Evolutionary conservation across 37 sponge, comb jelly and placozoan genomes (phyloP), one percentile per base, ranked within the genome.

Genomic region (Halichondria panicea): DNA sequence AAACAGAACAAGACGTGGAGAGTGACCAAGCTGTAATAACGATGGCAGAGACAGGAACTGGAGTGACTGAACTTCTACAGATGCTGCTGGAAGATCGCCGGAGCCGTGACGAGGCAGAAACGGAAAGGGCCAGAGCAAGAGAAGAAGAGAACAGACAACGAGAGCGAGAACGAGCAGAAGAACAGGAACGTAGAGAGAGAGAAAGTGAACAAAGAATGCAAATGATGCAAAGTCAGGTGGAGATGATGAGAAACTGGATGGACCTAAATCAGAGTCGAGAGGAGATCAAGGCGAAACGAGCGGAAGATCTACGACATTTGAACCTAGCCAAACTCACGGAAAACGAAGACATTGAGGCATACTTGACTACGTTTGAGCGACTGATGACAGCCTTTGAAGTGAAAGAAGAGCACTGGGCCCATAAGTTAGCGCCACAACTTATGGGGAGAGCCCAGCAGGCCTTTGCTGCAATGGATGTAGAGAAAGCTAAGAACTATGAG

Each of bases 361-460:
- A 62, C 42, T 28, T 76, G 0, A 63, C 45, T 0, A 76, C 76
- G 33, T 63, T 63, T 63, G 36, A 63, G 38, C 9, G 65, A 33
- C 33, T 63, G 7, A 63, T 63, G 65, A 19, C 9, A 4, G 34
- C 38, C 18, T 63, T 18, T 7, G 38, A 33, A 4, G 36, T 34
- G 4, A 3, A 63, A 63, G 38, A 63, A 33, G 65, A 6, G 65
- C 38, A 19, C 37, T 63, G 33, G 65, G 39, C 18, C 15, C 65
- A 63, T 6, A 63, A 11, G 13, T 37, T 78, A 5, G 79, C 79
- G 22, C 69, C 69, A n/a, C 15, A 48, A 12, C 28, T 63, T 37
- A 15, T 58, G 28, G 78, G 78, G 50, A 64, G 52, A 37, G 78
- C 78, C 6, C 66, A 54, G 64, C 28, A 65, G n/a, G 66, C 78